Conservation (phyloP, 2,113 vertebrate species). For the Chiloscyllium plagiosum region DNA sequence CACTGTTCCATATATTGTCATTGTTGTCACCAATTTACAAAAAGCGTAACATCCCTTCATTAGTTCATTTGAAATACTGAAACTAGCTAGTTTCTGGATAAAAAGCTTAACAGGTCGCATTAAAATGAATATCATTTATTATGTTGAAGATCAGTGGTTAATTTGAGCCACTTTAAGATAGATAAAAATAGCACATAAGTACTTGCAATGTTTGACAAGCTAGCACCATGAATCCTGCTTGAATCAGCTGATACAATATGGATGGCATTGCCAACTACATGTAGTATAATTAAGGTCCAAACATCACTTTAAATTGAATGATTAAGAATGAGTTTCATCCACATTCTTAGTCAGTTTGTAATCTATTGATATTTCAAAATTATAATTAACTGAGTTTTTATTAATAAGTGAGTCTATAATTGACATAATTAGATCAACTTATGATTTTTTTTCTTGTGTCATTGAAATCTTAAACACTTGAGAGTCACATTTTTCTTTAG, state of each 20-base stretch:
- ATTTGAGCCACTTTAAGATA: neutral
- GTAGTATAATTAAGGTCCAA: neutral
- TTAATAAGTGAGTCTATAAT: neutral
- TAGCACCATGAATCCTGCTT: neutral
- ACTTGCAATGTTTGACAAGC: neutral
- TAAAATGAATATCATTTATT: neutral
- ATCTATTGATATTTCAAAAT: neutral
- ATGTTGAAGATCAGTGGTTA: neutral
- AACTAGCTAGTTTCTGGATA: neutral
- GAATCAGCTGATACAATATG: neutral
- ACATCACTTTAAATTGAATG: neutral
- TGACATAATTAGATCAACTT: neutral
- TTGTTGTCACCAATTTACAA: neutral
- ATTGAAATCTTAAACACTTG: neutral
- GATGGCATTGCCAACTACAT: neutral
- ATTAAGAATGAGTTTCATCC: neutral
- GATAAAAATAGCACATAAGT: neutral
- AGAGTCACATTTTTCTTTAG: neutral
- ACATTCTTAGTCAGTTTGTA: neutral
- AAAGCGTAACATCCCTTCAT: neutral
- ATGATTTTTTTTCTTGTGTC: neutral
- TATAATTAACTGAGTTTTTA: neutral
- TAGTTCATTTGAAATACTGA: constrained; percentile 14
- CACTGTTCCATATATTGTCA: neutral
- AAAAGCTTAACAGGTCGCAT: neutral